These are phyloP conservation scores for Taxidea taxus DNA, from an alignment of 2,113 vertebrate genomes.

Conservation along the genomic window DNA sequence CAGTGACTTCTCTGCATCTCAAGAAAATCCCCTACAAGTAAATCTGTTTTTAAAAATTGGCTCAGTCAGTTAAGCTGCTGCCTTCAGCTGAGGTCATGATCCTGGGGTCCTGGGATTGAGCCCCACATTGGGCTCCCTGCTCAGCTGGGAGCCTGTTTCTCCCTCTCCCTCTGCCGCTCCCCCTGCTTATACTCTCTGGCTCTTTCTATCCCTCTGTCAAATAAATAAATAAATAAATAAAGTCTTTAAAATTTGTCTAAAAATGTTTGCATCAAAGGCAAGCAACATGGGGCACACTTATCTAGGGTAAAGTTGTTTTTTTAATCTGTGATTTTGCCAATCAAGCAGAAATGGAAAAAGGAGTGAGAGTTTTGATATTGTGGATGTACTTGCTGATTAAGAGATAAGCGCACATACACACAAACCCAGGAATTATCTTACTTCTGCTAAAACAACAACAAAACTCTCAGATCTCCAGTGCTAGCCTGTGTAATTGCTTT, in stretches of 20 bases:
- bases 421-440: conserved; percentile 47
- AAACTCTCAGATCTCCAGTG: background rate
- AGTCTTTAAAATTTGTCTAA: background rate
- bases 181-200: too few species aligned
- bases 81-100: too few species aligned
- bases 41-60: background rate
- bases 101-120: too few species aligned
- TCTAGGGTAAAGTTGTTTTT: background rate
- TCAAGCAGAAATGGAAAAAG: background rate
- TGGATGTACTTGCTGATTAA: conserved; percentile 38
- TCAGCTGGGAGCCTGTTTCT: too few species aligned
- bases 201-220: too few species aligned
- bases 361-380: conserved; percentile 33
- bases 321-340: background rate
- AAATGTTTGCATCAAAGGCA: background rate
- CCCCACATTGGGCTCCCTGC: too few species aligned
- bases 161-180: too few species aligned
- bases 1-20: background rate
- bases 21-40: background rate
- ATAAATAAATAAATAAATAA: too few species aligned
- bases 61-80: too few species aligned
- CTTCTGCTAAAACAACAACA: conserved; percentile 32
- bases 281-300: background rate
- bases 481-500: conserved; percentile 63
- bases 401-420: background rate